Conservation (phyloP, 2,888 invertebrate species). For the Odontocerum albicorne region DNA sequence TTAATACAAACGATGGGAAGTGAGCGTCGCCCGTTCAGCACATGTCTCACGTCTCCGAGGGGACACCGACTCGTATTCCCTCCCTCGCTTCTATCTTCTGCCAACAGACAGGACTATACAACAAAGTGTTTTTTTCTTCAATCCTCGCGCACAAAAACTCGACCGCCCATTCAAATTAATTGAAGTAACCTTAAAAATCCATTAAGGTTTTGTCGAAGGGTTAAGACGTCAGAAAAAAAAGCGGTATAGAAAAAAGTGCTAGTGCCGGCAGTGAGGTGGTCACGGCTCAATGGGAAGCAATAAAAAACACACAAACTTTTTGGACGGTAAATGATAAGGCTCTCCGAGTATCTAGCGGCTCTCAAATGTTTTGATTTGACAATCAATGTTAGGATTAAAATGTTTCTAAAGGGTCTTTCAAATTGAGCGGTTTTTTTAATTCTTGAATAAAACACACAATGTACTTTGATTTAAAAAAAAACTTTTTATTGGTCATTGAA, state of each 20-base stretch:
- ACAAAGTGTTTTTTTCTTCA: constrained; percentile 9
- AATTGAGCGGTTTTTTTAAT: too few species aligned
- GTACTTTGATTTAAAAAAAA: too few species aligned
- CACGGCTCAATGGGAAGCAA: constrained; percentile 16
- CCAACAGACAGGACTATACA: too few species aligned
- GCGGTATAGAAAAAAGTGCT: background rate
- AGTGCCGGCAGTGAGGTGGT: constrained; percentile 7
- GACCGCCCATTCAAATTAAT: constrained; percentile 33
- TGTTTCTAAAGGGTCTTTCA: too few species aligned
- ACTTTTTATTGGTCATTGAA: too few species aligned
- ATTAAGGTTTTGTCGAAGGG: constrained; percentile 30
- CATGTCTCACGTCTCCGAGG: constrained; percentile 34
- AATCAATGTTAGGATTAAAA: too few species aligned
- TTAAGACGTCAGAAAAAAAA: constrained; percentile 28
- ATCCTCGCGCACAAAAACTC: constrained; percentile 9
- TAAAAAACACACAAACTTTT: constrained; percentile 14
- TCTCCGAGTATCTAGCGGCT: too few species aligned
- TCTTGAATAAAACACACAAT: too few species aligned
- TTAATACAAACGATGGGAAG: constrained; percentile 32
- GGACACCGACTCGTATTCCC: too few species aligned
- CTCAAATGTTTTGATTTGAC: too few species aligned
- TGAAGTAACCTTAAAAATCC: constrained; percentile 34
- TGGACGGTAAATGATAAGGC: constrained; percentile 23
- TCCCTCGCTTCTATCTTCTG: background rate
- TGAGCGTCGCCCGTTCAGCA: constrained; percentile 25